Conservation (phyloP, 1,140 invertebrate genomes). For the Atta cephalotes region DNA sequence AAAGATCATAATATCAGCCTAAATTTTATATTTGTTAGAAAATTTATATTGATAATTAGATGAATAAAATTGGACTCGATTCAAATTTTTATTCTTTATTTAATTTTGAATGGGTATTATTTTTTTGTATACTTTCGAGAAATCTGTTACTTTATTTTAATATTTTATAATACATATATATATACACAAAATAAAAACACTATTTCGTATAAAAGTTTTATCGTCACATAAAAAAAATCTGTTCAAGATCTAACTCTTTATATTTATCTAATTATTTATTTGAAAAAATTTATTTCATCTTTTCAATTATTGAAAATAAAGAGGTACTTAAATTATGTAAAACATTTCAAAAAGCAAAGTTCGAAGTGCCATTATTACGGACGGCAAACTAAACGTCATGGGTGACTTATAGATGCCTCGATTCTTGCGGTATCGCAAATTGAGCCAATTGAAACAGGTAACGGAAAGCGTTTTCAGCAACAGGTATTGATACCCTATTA, state of each 20-base stretch:
- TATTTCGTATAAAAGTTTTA: neutral
- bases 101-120: neutral
- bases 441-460: constrained; percentile 61
- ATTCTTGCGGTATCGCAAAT: constrained; percentile 15
- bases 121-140: neutral
- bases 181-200: neutral
- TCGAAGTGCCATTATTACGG: neutral
- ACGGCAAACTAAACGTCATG: neutral
- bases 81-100: neutral
- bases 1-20: too few species aligned
- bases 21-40: too few species aligned
- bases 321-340: neutral
- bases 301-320: neutral
- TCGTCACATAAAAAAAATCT: neutral
- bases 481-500: constrained; percentile 77
- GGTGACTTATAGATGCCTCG: neutral
- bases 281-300: neutral
- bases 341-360: neutral
- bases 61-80: too few species aligned
- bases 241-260: neutral
- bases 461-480: constrained; percentile 70
- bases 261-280: constrained; percentile 7
- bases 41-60: too few species aligned
- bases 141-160: neutral
- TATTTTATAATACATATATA: neutral